Evolutionary conservation across 1,140 invertebrate species (phyloP), one percentile per base, ranked within the genome.

Genomic region (Ylistrum balloti): DNA sequence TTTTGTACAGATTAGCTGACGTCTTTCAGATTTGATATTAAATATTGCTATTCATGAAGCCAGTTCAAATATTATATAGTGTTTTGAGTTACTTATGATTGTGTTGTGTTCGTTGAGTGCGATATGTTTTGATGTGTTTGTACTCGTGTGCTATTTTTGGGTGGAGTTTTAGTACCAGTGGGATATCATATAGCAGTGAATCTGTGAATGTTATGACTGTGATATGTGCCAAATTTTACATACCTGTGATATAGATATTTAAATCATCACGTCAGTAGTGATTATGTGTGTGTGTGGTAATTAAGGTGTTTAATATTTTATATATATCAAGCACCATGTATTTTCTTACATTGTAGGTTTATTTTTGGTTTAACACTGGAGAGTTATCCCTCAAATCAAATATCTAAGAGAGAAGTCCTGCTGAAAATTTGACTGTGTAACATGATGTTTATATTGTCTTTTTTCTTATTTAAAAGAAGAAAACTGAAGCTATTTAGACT

Each of bases 151-250:
- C 0, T 45, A 74, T 74, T 74, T 38, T 28, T 74, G 22, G n/a
- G 56, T 74, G 56, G 41, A 74, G 56, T 17, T 74, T 74, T 11
- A 56, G 3, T 3, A 56, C 22, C 41, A 13, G 15, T 74, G 56
- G 17, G 11, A 28, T 28, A 17, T 74, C n/a, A 5, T 74, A 74
- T 45, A 45, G 41, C n/a, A 28, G 17, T 38, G 35, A 7, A 38
- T n/a, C 35, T 38, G 13, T 38, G 35, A 38, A 7, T 74, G 11
- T 74, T 28, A 28, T 17, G 56, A 74, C 56, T 74, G 56, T 74
- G 56, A 74, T 74, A 74, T 74, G 56, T 74, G 56, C 56, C 56
- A 74, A 74, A 74, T 74, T 74, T 74, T 74, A 74, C 56, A 74
- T 28, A 74, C 56, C 56, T 74, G 56, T 74, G 56, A 74, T 74